Evolutionary conservation across 2,888 invertebrate genomes (phyloP).

Genomic region (Ophion ellenae): DNA sequence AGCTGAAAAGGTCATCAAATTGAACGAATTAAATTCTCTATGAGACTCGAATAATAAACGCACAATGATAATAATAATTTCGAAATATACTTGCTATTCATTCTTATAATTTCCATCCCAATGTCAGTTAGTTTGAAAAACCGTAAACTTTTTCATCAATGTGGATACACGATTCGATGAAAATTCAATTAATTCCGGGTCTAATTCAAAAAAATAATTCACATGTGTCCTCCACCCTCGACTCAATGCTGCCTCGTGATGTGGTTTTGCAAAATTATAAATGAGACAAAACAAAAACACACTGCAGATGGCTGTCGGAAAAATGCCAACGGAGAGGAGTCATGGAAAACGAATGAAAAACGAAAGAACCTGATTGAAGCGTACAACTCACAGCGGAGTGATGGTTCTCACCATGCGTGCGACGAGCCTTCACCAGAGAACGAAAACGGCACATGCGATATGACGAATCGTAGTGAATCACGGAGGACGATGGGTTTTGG

Average conservation of each 20-base stretch:
- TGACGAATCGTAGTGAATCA: constrained; percentile 9
- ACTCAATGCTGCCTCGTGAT: constrained; percentile 12
- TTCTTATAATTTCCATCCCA: not conserved
- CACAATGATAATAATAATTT: not conserved
- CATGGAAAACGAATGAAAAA: constrained; percentile 11
- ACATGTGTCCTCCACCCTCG: not conserved
- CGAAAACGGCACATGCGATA: constrained; percentile 36
- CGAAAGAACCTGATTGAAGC: constrained; percentile 34
- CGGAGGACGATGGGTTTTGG: constrained; percentile 11
- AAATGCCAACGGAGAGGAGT: constrained; percentile 1
- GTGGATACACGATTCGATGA: not conserved
- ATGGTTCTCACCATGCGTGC: constrained; percentile 54
- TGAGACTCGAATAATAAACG: not conserved
- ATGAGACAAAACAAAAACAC: constrained; percentile 5
- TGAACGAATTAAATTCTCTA: not conserved
- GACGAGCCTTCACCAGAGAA: constrained; percentile 57
- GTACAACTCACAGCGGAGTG: constrained; percentile 46
- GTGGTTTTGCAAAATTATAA: constrained; percentile 29
- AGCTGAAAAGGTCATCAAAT: not conserved
- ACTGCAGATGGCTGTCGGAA: constrained; percentile 5
- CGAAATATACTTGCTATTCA: not conserved
- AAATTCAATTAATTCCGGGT: not conserved
- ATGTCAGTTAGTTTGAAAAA: not conserved
- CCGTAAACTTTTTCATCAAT: not conserved
- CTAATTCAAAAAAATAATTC: not conserved